These are phyloP conservation scores for Chaunax sp. DNA, from an alignment of 2,797 vertebrate genomes.

Conservation along the genomic window DNA sequence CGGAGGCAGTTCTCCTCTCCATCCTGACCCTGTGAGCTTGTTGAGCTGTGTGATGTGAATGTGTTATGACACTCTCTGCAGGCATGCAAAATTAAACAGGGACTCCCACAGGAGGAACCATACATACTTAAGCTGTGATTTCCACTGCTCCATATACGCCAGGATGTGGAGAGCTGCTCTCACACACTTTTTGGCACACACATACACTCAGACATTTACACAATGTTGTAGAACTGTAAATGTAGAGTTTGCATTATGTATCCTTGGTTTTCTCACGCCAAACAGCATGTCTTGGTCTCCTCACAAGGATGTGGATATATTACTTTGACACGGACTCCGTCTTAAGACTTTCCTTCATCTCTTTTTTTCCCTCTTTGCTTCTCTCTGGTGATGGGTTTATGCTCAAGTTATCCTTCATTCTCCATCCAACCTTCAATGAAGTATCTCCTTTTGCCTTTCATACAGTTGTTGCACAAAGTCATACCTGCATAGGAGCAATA, in stretches of 20 bases:
- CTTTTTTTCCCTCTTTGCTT: background rate
- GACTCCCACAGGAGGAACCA: conserved; percentile 68
- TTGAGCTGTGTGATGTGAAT: conserved; percentile 78
- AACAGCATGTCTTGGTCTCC: conserved; percentile 22
- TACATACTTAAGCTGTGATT: conserved; percentile 78
- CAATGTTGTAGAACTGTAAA: conserved; percentile 26
- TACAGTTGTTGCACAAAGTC: background rate
- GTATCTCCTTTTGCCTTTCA: background rate
- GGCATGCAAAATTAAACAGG: conserved; percentile 81
- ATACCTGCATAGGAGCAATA: conserved; percentile 1
- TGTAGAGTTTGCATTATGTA: conserved; percentile 43
- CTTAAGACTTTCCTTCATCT: background rate
- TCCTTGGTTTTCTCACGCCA: conserved; percentile 6
- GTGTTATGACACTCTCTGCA: conserved; percentile 77
- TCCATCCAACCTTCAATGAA: conserved; percentile 3
- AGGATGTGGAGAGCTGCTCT: conserved; percentile 35
- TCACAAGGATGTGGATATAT: background rate
- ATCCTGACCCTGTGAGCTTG: conserved; percentile 63
- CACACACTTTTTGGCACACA: background rate
- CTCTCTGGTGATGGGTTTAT: conserved; percentile 9
- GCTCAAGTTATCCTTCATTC: conserved; percentile 2
- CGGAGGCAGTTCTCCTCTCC: conserved; percentile 30
- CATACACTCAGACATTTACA: conserved; percentile 24
- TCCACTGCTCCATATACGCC: conserved; percentile 50
- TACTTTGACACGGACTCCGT: background rate